phyloP scores from a whole-genome alignment of 2,888 invertebrate genomes.

The Drosophila seclusa region DNA sequence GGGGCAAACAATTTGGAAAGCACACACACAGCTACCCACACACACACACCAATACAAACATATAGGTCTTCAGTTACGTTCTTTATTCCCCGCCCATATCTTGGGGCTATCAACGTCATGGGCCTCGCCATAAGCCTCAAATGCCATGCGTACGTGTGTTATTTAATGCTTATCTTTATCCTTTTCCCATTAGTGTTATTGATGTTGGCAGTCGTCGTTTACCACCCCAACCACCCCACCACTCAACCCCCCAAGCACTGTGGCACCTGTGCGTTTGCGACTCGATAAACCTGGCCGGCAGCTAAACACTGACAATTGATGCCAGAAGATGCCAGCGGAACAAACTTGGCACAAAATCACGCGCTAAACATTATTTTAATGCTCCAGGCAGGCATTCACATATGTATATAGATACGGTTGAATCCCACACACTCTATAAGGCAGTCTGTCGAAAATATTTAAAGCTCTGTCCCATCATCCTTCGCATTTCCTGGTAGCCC shows the following conservation, averaged over 20 bases:
- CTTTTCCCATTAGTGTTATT: slow-evolving; percentile 82
- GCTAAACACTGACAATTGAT: slow-evolving; percentile 79
- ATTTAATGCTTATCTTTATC: slow-evolving; percentile 82
- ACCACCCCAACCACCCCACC: slow-evolving; percentile 7
- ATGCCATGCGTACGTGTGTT: slow-evolving; percentile 70
- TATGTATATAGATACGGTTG: slow-evolving; percentile 35
- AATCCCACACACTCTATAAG: slow-evolving; percentile 33
- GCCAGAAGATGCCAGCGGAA: slow-evolving; percentile 54
- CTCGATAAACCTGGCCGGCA: slow-evolving; percentile 67
- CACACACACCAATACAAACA: not conserved
- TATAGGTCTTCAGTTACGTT: slow-evolving; percentile 31
- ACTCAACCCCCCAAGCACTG: not conserved
- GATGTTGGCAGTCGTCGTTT: slow-evolving; percentile 70
- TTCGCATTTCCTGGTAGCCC: slow-evolving; percentile 33
- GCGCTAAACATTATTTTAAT: slow-evolving; percentile 79
- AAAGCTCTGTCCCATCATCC: slow-evolving; percentile 55
- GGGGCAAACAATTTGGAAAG: slow-evolving; percentile 54
- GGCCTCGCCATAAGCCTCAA: slow-evolving; percentile 54
- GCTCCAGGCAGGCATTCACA: slow-evolving; percentile 59
- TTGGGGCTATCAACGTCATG: slow-evolving; percentile 58
- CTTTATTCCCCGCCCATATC: slow-evolving; percentile 1
- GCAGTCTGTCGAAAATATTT: slow-evolving; percentile 59
- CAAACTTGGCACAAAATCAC: slow-evolving; percentile 67
- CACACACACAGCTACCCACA: slow-evolving; percentile 24
- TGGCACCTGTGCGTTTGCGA: slow-evolving; percentile 34